Evolutionary conservation across 2,797 vertebrate species (phyloP), one percentile per base, ranked within the genome.

Genomic region (Moxostoma hubbsi): DNA sequence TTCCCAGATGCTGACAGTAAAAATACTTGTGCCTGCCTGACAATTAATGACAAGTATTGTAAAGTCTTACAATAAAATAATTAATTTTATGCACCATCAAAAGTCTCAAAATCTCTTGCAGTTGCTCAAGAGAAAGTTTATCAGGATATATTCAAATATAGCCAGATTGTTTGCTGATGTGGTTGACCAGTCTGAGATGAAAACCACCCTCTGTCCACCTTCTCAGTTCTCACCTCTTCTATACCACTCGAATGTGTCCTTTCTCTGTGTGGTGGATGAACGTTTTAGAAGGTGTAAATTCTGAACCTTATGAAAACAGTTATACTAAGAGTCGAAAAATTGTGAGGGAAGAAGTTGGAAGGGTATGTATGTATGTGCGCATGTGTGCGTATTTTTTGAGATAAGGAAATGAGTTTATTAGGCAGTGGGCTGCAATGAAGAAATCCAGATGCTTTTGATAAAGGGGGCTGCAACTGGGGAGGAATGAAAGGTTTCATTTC

Each of bases 361-460:
- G 64, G 53, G 67, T 54, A 69, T 73, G 13, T 71, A 74, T 75
- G 79, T 80, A 58, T 86, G 87, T 75, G 81, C 66, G 61, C 15
- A 77, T 43, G 53, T 81, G 72, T 71, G 13, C 70, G 8, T 80
- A 68, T 65, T 84, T 76, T 88, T 76, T 84, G 72, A 91, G 93
- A 95, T 94, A 94, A 95, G 92, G 88, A 84, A 96, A 97, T 97
- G 94, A 96, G 95, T 97, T 98, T 95, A 98, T 98, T 97, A 97
- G 94, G 94, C 94, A 86, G 88, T 86, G 83, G 70, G 86, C 84
- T 86, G 75, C 74, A 66, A 85, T 86, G 75, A 84, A 81, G 87
- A 90, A 74, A 87, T 85, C 84, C 80, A 86, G 90, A 86, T 89
- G 85, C 85, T 57, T 84, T 87, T 92, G 97, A 98, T 99, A 98